Conservation (phyloP, 1,140 invertebrate genomes). For the Zelostemma sp. region DNA sequence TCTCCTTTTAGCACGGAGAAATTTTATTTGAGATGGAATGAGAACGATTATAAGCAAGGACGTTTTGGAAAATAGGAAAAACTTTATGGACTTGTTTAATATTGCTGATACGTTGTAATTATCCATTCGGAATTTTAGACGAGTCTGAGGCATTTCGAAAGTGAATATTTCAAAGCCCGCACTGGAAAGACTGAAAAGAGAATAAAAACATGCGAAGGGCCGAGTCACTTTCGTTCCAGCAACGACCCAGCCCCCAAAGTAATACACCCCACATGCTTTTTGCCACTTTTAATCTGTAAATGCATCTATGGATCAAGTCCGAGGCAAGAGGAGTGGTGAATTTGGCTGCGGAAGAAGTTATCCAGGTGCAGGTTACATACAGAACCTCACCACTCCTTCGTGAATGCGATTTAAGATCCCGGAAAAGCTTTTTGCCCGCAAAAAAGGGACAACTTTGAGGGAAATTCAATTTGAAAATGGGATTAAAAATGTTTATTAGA, state of each 20-base stretch:
- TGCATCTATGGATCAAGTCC: slow-evolving; percentile 45
- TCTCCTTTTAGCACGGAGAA: too few relatives aligned
- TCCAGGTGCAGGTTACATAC: slow-evolving; percentile 15
- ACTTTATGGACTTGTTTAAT: too few relatives aligned
- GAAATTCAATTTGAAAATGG: not conserved
- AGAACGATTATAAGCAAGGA: too few relatives aligned
- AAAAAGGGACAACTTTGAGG: not conserved
- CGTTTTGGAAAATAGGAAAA: too few relatives aligned
- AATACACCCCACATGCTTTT: slow-evolving; percentile 53
- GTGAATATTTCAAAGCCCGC: slow-evolving; percentile 19
- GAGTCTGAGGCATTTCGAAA: not conserved
- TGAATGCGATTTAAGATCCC: slow-evolving; percentile 7
- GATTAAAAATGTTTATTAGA: not conserved
- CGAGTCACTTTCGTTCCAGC: slow-evolving; percentile 17
- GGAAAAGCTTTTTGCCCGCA: not conserved
- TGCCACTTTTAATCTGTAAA: slow-evolving; percentile 62
- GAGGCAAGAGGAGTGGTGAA: slow-evolving; percentile 19
- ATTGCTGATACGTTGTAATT: too few relatives aligned
- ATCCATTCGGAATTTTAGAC: not conserved
- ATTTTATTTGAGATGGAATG: too few relatives aligned
- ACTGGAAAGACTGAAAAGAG: slow-evolving; percentile 8
- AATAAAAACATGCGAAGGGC: slow-evolving; percentile 29
- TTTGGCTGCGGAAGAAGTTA: slow-evolving; percentile 28
- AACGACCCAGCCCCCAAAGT: slow-evolving; percentile 27
- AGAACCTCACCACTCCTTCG: slow-evolving; percentile 14